These are phyloP conservation scores for Lysiphlebus fabarum DNA, from an alignment of 1,140 invertebrate genomes.

Conservation along the genomic window DNA sequence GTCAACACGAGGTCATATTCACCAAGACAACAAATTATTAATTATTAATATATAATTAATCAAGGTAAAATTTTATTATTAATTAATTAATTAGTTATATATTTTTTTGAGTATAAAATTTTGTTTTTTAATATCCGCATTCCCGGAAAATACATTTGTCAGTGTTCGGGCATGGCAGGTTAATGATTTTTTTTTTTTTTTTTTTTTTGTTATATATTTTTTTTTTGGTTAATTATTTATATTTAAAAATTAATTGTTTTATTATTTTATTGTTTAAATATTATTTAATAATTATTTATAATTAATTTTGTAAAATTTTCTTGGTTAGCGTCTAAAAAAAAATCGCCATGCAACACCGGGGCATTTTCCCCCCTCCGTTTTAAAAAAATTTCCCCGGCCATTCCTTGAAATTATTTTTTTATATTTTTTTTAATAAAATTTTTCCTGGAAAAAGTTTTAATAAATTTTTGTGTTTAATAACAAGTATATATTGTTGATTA, in stretches of 20 bases:
- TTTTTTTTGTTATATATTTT: background rate
- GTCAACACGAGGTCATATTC: background rate
- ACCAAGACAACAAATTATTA: too few relatives aligned
- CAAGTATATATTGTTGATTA: too few relatives aligned
- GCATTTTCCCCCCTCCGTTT: constrained; percentile 16
- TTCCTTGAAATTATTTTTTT: background rate
- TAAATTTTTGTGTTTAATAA: too few relatives aligned
- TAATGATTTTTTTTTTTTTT: background rate
- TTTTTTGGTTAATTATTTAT: background rate
- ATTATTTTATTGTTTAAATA: background rate
- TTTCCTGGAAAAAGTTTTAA: background rate
- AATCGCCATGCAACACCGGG: constrained; percentile 45
- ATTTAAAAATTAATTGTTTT: too few relatives aligned
- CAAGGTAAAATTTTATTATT: too few relatives aligned
- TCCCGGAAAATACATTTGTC: too few relatives aligned
- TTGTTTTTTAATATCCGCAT: too few relatives aligned
- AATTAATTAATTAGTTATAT: too few relatives aligned
- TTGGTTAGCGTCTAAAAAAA: constrained; percentile 24
- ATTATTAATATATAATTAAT: too few relatives aligned
- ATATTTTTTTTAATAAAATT: background rate
- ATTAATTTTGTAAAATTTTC: background rate
- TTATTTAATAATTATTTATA: background rate
- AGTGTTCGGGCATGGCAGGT: too few relatives aligned
- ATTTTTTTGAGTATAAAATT: too few relatives aligned
- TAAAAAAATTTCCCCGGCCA: background rate